phyloP scores from a whole-genome alignment of 2,888 invertebrate genomes.

The Ennomos quercinarius region DNA sequence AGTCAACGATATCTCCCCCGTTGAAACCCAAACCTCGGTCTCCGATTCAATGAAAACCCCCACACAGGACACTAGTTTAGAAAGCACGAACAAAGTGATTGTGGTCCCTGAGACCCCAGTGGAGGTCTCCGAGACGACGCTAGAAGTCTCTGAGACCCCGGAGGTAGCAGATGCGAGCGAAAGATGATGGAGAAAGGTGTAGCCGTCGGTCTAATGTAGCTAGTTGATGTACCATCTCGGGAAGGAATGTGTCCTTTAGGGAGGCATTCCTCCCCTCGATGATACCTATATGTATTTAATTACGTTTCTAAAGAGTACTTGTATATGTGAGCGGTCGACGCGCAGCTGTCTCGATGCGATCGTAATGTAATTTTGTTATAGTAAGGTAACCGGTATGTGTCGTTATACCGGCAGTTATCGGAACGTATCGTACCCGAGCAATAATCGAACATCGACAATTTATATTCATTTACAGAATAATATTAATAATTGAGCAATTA shows the following conservation, averaged over 20 bases:
- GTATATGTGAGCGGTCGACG: slow-evolving; percentile 10
- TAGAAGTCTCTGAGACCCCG: slow-evolving; percentile 7
- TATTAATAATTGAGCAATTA: slow-evolving; percentile 18
- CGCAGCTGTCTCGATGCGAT: slow-evolving; percentile 20
- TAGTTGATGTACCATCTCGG: slow-evolving; percentile 18
- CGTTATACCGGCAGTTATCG: neutral
- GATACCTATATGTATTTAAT: slow-evolving; percentile 16
- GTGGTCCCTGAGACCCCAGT: neutral
- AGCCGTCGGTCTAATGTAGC: slow-evolving; percentile 10
- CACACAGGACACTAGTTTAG: too few species aligned
- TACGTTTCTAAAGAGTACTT: slow-evolving; percentile 14
- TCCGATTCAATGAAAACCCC: too few species aligned
- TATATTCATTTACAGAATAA: slow-evolving; percentile 17
- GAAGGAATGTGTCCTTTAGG: neutral
- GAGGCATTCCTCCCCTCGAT: slow-evolving; percentile 3
- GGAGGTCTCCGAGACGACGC: slow-evolving; percentile 5
- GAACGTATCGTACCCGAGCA: slow-evolving; percentile 2
- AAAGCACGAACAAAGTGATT: too few species aligned
- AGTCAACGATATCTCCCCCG: too few species aligned
- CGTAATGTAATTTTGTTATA: slow-evolving; percentile 16
- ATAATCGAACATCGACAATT: slow-evolving; percentile 19
- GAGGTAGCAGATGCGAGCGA: slow-evolving; percentile 21
- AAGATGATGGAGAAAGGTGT: slow-evolving; percentile 34
- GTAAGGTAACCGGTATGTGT: slow-evolving; percentile 14
- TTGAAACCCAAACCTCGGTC: too few species aligned